Conservation (phyloP, 2,888 invertebrate genomes). For the Tenthredo mesomela region DNA sequence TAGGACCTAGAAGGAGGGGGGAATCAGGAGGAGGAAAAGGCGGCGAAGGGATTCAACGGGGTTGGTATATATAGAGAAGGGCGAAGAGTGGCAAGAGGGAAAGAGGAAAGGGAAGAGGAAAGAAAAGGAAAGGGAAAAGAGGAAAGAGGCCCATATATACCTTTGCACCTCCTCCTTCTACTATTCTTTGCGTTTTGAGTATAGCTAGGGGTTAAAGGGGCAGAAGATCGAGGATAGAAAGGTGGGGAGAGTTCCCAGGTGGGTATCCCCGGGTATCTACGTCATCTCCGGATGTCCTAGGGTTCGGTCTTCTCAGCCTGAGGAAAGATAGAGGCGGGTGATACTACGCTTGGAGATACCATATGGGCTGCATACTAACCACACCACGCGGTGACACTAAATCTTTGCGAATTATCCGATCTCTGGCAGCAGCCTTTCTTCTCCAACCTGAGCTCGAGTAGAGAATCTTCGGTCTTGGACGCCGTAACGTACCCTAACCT, state of each 20-base stretch:
- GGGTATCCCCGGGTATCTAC: constrained; percentile 51
- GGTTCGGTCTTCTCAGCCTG: constrained; percentile 7
- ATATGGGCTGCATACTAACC: constrained; percentile 69
- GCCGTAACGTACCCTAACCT: neutral
- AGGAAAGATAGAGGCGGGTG: constrained; percentile 57
- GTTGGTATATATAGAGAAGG: constrained; percentile 27
- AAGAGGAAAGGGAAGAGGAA: neutral
- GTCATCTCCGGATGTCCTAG: constrained; percentile 51
- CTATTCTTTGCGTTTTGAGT: neutral
- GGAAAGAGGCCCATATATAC: constrained; percentile 16
- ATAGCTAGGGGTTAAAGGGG: neutral
- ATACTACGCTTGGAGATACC: constrained; percentile 54
- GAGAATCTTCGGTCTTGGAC: constrained; percentile 31
- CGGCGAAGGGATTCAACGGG: neutral
- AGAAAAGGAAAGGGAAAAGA: neutral
- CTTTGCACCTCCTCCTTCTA: neutral
- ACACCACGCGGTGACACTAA: constrained; percentile 65
- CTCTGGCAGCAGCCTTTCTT: constrained; percentile 48
- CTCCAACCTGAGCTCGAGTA: neutral
- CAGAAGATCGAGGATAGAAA: constrained; percentile 25
- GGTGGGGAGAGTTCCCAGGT: constrained; percentile 51
- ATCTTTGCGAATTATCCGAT: constrained; percentile 67
- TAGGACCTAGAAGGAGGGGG: constrained; percentile 55
- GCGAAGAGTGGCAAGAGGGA: neutral
- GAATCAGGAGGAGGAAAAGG: neutral